Percentiles rank a stretch among this genome's conserved stretches.
These are phyloP conservation scores for Anabacerthia variegaticeps DNA, from an alignment of 2,797 vertebrate species.

Conservation along the genomic window DNA sequence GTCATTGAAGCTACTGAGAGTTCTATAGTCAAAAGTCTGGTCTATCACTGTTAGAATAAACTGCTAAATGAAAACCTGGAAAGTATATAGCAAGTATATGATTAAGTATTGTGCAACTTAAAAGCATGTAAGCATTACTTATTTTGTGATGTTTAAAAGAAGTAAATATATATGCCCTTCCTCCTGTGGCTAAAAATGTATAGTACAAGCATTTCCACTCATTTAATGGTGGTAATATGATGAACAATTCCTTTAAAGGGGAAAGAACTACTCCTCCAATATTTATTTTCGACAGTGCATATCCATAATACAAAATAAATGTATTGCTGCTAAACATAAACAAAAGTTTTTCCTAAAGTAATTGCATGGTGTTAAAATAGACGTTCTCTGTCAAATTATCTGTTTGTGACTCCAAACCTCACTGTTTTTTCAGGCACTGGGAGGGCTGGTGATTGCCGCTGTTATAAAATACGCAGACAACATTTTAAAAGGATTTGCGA, in stretches of 20 bases:
- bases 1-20: not conserved
- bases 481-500: constrained; percentile 98
- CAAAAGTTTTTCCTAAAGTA: not conserved
- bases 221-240: not conserved
- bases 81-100: not conserved
- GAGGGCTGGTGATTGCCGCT: constrained; percentile 95
- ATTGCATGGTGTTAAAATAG: not conserved
- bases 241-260: not conserved
- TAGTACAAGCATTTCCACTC: not conserved
- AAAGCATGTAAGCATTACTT: not conserved
- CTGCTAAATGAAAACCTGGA: not conserved
- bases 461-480: constrained; percentile 99
- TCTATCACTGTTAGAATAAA: not conserved
- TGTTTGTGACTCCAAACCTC: not conserved
- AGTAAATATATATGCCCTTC: not conserved
- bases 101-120: not conserved
- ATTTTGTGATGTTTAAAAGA: not conserved
- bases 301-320: not conserved
- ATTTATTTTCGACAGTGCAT: not conserved
- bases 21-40: not conserved
- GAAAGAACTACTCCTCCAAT: not conserved
- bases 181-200: not conserved
- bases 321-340: not conserved
- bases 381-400: not conserved
- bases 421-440: constrained; percentile 86